Base-by-base conservation (phyloP, 1,140 invertebrate genomes). In the Nephotettix cincticeps region DNA sequence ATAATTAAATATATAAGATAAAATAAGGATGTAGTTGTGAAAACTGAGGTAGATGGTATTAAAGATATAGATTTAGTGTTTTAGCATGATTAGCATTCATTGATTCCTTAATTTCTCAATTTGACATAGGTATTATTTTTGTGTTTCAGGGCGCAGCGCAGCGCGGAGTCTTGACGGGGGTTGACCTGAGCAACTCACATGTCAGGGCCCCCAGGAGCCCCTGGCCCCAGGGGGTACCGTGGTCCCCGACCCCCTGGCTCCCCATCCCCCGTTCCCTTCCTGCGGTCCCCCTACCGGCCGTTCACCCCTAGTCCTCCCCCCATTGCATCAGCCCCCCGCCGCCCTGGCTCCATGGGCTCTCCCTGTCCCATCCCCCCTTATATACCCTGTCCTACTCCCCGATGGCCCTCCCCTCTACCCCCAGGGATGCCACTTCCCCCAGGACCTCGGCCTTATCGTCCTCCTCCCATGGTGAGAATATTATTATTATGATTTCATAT, bases 381-480 rank as follows among this genome's bases (percentile, higher is more conserved):
- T 70, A 83, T 84, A 29, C 84, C 84, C 23, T 88, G 88, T 74
- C 88, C 88, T 1, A 80, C 88, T 75, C 88, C 89, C 6, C 81
- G 87, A 64, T 90, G 88, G 88, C 86, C 86, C 13, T 79, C 81
- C 14, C 80, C 81, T 23, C 74, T 82, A 65, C 80, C 82, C 13
- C 82, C 82, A 0, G 77, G 77, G 32, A 79, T 82, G 6, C 82
- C 84, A 4, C 81, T 78, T 56, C 79, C 83, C 75, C 81, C 81
- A 1, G 77, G 79, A 65, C 82, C 81, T 23, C 77, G 77, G 63
- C 81, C 81, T 0, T 82, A 81, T 70, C 75, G 79, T 43, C 30
- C 40, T 17, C 25, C 40, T 63, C 78, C 77, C 13, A 75, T 78
- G 79, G 32, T 36, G 14, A 36, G 32, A 6, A 14, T 36, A 36